Percentiles rank a stretch among this genome's conserved stretches.
phyloP scores from a whole-genome alignment of 2,797 vertebrate species.

The Brachyrhaphis roseni region DNA sequence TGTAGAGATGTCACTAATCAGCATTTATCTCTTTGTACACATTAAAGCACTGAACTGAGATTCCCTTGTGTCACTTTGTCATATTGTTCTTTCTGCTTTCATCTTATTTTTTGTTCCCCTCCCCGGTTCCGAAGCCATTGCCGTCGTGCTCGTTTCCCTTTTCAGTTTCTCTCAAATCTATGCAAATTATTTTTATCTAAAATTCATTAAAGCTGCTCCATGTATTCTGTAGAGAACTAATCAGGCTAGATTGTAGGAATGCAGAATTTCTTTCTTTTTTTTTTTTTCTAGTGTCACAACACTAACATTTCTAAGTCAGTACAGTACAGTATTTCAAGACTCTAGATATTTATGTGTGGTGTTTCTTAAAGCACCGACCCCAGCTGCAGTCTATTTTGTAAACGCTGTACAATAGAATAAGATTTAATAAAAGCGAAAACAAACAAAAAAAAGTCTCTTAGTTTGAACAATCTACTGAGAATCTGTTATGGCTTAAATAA shows the following conservation, averaged over 20 bases:
- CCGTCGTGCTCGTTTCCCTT: not conserved
- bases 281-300: not conserved
- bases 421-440: not conserved
- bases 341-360: not conserved
- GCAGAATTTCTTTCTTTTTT: no score
- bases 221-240: not conserved
- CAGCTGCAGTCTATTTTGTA: not conserved
- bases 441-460: not conserved
- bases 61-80: constrained; percentile 24
- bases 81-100: not conserved
- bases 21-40: constrained; percentile 76
- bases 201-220: not conserved
- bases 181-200: not conserved
- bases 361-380: not conserved
- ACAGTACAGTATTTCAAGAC: not conserved
- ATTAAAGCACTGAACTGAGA: constrained; percentile 72
- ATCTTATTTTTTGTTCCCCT: not conserved
- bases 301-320: not conserved
- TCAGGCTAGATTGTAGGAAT: not conserved
- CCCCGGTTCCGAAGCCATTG: not conserved
- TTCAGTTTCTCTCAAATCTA: not conserved
- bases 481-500: not conserved
- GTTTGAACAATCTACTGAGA: not conserved
- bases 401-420: not conserved
- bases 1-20: constrained; percentile 71